Base-by-base conservation (phyloP, 2,888 invertebrate genomes). In the Theretra japonica region DNA sequence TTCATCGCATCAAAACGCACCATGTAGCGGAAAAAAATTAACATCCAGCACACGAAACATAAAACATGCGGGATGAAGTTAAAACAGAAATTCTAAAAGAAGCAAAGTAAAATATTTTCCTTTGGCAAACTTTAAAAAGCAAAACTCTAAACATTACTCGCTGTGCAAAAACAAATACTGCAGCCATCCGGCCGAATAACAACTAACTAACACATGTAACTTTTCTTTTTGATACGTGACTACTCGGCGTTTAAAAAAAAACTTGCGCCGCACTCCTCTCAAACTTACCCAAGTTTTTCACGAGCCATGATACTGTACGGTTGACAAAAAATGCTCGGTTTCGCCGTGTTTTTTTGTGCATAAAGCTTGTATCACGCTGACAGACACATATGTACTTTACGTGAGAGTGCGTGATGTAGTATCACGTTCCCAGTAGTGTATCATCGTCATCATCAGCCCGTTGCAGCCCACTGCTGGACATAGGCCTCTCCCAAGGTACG, bases 251-350 rank as follows among this genome's bases (percentile, higher is more conserved):
- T 56, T 57, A 30, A 48, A 76, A 77, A 79, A 76, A 79, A 79
- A 75, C 75, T 77, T 69, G 72, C 70, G 68, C 73, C 72, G 74
- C 75, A 73, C 75, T 74, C 59, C 74, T 76, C 48, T 69, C 75
- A 78, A 76, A 78, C 76, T 77, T 74, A 71, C 53, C 56, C 73
- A 76, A 78, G 78, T 77, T 77, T 78, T 80, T 78, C 48, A 65
- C 60, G 53, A 33, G 23, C 30, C 60, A 48, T 23, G 65, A 48
- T 33, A 53, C 53, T 30, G 71, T 65, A 28, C 62, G 57, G 69
- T 71, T 65, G 73, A 71, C 59, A 72, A 62, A 70, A 70, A 72
- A 69, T 41, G 23, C 65, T 30, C 41, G 73, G 74, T 73, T 74
- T 41, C 74, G 25, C 17, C 3, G 60, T 56, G 25, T 41, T 65